Percentiles rank a stretch among this genome's conserved stretches.
These are phyloP conservation scores for Drosophila crucigera DNA, from an alignment of 2,888 invertebrate species.

Conservation along the genomic window DNA sequence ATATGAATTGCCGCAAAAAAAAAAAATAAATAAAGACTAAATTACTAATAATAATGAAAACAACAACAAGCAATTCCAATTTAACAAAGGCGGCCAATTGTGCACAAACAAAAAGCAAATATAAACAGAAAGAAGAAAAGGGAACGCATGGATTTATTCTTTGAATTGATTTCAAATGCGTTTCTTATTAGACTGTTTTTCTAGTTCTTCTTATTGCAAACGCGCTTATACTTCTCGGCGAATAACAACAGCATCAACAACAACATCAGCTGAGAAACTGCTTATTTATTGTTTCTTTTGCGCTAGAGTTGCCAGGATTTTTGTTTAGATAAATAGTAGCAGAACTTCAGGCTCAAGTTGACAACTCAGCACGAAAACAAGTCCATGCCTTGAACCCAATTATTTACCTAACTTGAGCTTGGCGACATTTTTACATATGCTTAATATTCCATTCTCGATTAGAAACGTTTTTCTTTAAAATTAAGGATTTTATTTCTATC, in stretches of 20 bases:
- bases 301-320: neutral
- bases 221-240: neutral
- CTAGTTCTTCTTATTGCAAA: neutral
- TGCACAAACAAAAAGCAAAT: slow-evolving; percentile 5
- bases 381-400: no score
- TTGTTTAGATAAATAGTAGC: slow-evolving; percentile 17
- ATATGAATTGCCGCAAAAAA: slow-evolving; percentile 21
- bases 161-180: slow-evolving; percentile 60
- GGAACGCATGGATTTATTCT: slow-evolving; percentile 43
- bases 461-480: neutral
- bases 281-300: slow-evolving; percentile 29
- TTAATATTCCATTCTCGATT: no score
- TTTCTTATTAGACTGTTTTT: slow-evolving; percentile 39
- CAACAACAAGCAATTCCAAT: slow-evolving; percentile 38
- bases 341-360: neutral
- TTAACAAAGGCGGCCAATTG: slow-evolving; percentile 38
- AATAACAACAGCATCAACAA: slow-evolving; percentile 3
- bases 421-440: no score
- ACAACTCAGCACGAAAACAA: neutral
- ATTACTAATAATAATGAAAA: slow-evolving; percentile 20
- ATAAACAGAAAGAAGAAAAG: slow-evolving; percentile 5
- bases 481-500: neutral
- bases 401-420: no score
- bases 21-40: neutral
- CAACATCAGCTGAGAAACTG: slow-evolving; percentile 18